These are phyloP conservation scores for Lates japonicus DNA, from an alignment of 2,797 vertebrate species.

Conservation along the genomic window DNA sequence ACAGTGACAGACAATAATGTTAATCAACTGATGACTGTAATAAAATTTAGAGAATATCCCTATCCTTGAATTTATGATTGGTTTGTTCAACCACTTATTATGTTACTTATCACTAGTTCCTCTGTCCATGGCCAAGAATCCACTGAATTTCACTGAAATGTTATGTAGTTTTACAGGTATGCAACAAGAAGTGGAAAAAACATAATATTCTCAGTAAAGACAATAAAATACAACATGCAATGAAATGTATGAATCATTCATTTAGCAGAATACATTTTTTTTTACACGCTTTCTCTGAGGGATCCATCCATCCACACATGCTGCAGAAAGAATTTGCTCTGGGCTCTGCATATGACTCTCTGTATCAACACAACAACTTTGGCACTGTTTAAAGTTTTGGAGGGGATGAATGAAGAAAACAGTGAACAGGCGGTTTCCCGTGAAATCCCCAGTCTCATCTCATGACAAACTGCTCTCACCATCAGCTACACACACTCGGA, in stretches of 20 bases:
- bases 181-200: not conserved
- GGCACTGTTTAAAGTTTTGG: too few relatives aligned
- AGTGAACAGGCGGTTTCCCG: constrained; percentile 13
- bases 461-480: constrained; percentile 42
- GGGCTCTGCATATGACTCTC: constrained; percentile 31
- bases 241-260: not conserved
- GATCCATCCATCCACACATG: constrained; percentile 1
- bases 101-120: not conserved
- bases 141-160: not conserved
- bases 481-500: not conserved
- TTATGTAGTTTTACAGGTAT: not conserved
- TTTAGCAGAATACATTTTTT: not conserved
- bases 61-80: not conserved
- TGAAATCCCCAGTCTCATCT: constrained; percentile 32
- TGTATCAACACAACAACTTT: not conserved
- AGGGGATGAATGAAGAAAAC: too few relatives aligned
- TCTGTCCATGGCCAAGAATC: not conserved
- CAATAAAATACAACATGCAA: not conserved
- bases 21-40: not conserved
- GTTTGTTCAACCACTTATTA: not conserved
- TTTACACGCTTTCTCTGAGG: not conserved
- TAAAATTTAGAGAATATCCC: not conserved
- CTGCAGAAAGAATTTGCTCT: constrained; percentile 1
- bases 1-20: not conserved
- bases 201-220: not conserved